phyloP scores from a whole-genome alignment of 2,113 vertebrate species.

The Siniperca knerii region DNA sequence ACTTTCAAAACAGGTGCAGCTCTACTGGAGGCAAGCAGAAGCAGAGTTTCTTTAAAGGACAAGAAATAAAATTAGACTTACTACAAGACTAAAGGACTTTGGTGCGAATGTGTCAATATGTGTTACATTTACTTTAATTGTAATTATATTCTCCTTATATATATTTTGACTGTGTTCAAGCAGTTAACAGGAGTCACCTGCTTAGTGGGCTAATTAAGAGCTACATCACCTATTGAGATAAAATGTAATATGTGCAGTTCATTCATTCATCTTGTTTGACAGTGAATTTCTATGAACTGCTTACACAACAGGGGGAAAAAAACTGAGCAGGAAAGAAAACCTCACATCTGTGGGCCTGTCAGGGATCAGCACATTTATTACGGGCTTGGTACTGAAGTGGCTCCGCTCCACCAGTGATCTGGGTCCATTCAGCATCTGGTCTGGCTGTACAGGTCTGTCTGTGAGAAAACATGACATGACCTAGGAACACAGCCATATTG shows the following conservation, averaged over 20 bases:
- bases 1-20: neutral
- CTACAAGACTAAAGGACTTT: neutral
- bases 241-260: neutral
- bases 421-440: conserved; percentile 50
- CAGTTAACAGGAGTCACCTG: neutral
- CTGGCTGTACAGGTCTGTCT: conserved; percentile 5
- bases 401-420: conserved; percentile 33
- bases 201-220: conserved; percentile 20
- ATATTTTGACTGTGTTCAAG: neutral
- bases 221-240: neutral
- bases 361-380: conserved; percentile 17
- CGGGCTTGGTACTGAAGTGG: neutral
- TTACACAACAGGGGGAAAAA: neutral
- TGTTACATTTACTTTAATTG: neutral
- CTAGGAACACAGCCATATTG: conserved; percentile 16
- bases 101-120: neutral
- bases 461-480: conserved; percentile 14
- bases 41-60: neutral
- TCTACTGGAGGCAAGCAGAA: neutral
- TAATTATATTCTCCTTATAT: conserved; percentile 1
- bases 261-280: conserved; percentile 25
- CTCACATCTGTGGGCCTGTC: conserved; percentile 12
- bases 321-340: neutral
- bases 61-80: neutral
- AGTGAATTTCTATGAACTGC: conserved; percentile 2